phyloP scores from a whole-genome alignment of 2,888 invertebrate genomes.

The Oxytorus armatus region DNA sequence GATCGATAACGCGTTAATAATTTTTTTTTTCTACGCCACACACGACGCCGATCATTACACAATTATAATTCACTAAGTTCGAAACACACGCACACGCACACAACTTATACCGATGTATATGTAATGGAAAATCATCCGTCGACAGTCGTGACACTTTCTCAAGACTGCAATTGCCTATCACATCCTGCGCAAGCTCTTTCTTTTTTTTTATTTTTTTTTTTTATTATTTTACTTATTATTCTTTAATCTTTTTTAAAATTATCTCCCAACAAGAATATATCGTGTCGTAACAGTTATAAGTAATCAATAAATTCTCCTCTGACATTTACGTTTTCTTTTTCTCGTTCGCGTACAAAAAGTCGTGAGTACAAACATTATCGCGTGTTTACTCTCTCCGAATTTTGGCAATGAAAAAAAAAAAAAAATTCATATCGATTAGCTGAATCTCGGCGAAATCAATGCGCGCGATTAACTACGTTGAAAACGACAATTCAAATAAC shows the following conservation, averaged over 20 bases:
- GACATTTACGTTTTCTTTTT: constrained; percentile 47
- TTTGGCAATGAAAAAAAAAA: constrained; percentile 38
- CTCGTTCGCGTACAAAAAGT: constrained; percentile 64
- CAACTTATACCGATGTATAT: constrained; percentile 26
- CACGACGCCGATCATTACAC: constrained; percentile 7
- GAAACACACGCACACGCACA: no score
- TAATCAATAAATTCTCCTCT: constrained; percentile 63
- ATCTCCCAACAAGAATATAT: constrained; percentile 67
- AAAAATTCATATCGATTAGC: constrained; percentile 22
- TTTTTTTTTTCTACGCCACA: constrained; percentile 15
- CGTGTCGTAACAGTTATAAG: constrained; percentile 62
- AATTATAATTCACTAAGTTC: constrained; percentile 15
- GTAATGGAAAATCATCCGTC: constrained; percentile 54
- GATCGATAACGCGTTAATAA: constrained; percentile 17
- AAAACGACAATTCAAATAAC: constrained; percentile 29
- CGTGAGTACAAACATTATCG: constrained; percentile 63
- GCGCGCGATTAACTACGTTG: constrained; percentile 50
- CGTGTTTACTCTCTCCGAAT: constrained; percentile 28
- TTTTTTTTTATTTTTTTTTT: constrained; percentile 17
- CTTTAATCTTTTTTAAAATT: constrained; percentile 30
- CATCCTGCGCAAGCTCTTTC: constrained; percentile 65
- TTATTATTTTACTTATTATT: constrained; percentile 13
- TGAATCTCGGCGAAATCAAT: constrained; percentile 44
- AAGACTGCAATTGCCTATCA: constrained; percentile 46
- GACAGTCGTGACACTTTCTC: constrained; percentile 42